A percentile compares a stretch with the other conserved stretches of the same genome.
phyloP scores from a whole-genome alignment of 2,113 vertebrate species.

The Zingel zingel region DNA sequence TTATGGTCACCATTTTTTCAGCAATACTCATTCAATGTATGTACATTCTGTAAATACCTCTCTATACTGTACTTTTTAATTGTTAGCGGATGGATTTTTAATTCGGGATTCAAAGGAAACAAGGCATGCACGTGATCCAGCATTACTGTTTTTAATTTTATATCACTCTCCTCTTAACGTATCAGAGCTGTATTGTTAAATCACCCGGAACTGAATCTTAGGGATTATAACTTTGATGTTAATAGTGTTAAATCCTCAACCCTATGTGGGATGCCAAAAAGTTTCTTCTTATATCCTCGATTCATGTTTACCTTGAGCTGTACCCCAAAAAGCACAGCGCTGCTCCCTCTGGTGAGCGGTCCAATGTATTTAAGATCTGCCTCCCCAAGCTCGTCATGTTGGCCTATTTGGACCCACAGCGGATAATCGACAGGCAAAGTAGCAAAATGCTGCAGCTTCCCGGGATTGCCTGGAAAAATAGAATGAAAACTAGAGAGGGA shows the following conservation, averaged over 20 bases:
- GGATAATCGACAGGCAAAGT: slow-evolving; percentile 65
- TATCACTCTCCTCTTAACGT: background rate
- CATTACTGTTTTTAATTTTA: background rate
- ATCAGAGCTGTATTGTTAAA: background rate
- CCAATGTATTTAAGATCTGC: slow-evolving; percentile 84
- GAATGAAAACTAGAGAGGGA: background rate
- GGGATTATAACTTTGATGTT: background rate
- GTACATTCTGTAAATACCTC: too few relatives aligned
- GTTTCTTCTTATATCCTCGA: background rate
- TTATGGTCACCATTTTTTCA: too few relatives aligned
- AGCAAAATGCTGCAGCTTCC: slow-evolving; percentile 71
- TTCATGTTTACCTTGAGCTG: slow-evolving; percentile 80
- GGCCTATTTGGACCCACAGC: slow-evolving; percentile 78
- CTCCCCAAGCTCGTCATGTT: slow-evolving; percentile 75
- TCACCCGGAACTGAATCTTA: background rate
- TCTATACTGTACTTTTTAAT: too few relatives aligned
- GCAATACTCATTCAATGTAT: too few relatives aligned
- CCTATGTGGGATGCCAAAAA: background rate
- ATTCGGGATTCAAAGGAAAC: background rate
- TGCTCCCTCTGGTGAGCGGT: slow-evolving; percentile 75
- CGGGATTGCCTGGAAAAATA: slow-evolving; percentile 60
- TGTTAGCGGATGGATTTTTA: too few relatives aligned
- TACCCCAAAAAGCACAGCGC: slow-evolving; percentile 82
- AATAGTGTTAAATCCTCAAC: background rate
- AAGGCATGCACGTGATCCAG: background rate